Evolutionary conservation across 2,113 vertebrate genomes (phyloP).

Genomic region (Hippotragus niger): DNA sequence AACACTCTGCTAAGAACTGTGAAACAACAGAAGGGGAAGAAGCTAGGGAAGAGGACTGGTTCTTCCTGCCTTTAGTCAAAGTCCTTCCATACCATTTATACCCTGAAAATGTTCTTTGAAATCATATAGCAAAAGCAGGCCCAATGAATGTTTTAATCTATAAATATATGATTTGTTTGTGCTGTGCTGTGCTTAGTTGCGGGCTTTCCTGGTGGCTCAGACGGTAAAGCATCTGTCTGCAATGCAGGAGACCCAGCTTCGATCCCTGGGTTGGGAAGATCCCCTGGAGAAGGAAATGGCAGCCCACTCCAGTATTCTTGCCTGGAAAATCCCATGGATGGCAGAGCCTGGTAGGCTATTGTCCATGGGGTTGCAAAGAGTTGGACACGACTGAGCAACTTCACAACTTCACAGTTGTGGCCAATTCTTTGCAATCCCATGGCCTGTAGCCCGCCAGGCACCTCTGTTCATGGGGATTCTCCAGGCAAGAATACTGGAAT

Average conservation of each 20-base stretch:
- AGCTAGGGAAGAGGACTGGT: background rate
- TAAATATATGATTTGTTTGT: background rate
- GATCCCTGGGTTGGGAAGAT: too few species aligned
- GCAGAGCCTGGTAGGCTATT: too few species aligned
- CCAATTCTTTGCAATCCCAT: background rate
- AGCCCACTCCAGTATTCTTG: too few species aligned
- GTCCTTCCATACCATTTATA: background rate
- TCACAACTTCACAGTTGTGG: background rate
- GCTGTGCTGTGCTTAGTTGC: background rate
- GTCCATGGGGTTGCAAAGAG: too few species aligned
- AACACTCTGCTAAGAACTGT: background rate
- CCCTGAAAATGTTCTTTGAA: slow-evolving; percentile 30
- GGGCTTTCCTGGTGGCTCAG: too few species aligned
- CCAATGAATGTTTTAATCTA: slow-evolving; percentile 24
- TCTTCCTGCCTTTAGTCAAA: background rate
- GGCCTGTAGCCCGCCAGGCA: background rate
- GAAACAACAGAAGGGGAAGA: background rate
- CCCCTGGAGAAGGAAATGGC: too few species aligned
- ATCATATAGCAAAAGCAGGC: background rate
- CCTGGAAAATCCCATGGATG: too few species aligned
- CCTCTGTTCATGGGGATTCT: background rate
- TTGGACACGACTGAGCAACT: too few species aligned
- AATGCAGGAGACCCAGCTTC: too few species aligned
- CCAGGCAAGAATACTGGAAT: background rate
- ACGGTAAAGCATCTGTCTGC: too few species aligned